A percentile compares a stretch with the other conserved stretches of the same genome.
Conservation (phyloP, 2,797 vertebrate species). For the Chrosomus eos region DNA sequence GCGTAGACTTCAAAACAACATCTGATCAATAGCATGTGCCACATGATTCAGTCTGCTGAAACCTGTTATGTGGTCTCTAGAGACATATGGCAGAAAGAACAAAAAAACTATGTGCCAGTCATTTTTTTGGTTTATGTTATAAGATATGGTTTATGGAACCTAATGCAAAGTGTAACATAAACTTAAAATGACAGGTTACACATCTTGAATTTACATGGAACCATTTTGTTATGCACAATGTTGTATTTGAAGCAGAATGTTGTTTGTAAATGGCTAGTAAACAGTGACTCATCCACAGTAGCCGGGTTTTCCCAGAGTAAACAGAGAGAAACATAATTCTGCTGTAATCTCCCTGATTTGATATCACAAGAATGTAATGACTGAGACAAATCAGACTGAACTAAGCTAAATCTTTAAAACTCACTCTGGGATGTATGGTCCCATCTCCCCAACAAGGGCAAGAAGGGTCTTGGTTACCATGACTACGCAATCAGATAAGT, state of each 20-base stretch:
- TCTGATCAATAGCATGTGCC: conserved; percentile 52
- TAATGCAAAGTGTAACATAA: not conserved
- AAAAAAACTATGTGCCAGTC: conserved; percentile 33
- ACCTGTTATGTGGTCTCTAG: conserved; percentile 47
- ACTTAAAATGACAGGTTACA: conserved; percentile 6
- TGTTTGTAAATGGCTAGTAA: conserved; percentile 18
- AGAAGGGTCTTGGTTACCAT: too few relatives aligned
- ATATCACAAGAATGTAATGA: not conserved
- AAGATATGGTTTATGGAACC: conserved; percentile 7
- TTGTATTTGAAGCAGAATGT: conserved; percentile 6
- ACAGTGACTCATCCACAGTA: not conserved
- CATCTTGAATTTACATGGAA: not conserved
- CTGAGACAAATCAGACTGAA: too few relatives aligned
- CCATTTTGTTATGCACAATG: not conserved
- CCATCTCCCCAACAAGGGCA: too few relatives aligned
- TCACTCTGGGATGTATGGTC: too few relatives aligned
- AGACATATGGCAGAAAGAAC: conserved; percentile 32
- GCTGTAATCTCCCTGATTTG: not conserved
- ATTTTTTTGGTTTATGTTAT: conserved; percentile 13
- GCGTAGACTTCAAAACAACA: conserved; percentile 20
- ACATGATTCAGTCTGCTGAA: conserved; percentile 14
- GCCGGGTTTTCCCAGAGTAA: not conserved
- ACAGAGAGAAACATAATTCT: not conserved
- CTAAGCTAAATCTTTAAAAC: too few relatives aligned
- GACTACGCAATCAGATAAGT: too few relatives aligned